Conservation (phyloP, 2,888 invertebrate species). For the Mesorhabditis spiculigera region DNA sequence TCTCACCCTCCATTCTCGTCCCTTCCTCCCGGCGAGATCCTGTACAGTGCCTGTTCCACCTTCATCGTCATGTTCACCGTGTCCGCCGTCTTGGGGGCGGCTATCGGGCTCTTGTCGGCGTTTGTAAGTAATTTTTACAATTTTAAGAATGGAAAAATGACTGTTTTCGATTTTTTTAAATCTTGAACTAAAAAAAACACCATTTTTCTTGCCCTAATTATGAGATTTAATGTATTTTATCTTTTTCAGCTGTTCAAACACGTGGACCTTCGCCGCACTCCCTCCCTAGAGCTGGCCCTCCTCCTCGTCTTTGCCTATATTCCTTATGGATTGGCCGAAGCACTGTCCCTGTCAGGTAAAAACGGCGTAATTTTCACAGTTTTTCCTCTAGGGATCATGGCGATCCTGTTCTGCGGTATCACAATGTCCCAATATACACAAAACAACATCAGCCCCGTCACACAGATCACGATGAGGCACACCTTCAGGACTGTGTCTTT, state of each 20-base stretch:
- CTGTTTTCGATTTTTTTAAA: constrained; percentile 19
- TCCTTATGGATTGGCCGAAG: constrained; percentile 95
- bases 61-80: constrained; percentile 98
- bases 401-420: constrained; percentile 95
- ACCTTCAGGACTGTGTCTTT: constrained; percentile 95
- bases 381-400: constrained; percentile 81
- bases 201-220: constrained; percentile 17
- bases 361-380: background rate
- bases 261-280: constrained; percentile 90
- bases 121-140: constrained; percentile 61
- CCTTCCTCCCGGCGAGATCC: constrained; percentile 54
- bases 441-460: constrained; percentile 92
- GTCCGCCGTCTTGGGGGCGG: constrained; percentile 90
- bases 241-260: constrained; percentile 76
- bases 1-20: constrained; percentile 49
- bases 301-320: constrained; percentile 97
- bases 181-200: constrained; percentile 22
- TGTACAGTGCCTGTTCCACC: constrained; percentile 68
- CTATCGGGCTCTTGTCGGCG: constrained; percentile 88
- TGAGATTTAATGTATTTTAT: background rate
- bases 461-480: constrained; percentile 98
- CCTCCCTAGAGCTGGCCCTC: constrained; percentile 94
- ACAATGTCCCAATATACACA: constrained; percentile 99
- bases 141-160: too few species aligned
- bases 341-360: constrained; percentile 83